phyloP scores from a whole-genome alignment of 2,888 invertebrate genomes.

The Eilema depressum region DNA sequence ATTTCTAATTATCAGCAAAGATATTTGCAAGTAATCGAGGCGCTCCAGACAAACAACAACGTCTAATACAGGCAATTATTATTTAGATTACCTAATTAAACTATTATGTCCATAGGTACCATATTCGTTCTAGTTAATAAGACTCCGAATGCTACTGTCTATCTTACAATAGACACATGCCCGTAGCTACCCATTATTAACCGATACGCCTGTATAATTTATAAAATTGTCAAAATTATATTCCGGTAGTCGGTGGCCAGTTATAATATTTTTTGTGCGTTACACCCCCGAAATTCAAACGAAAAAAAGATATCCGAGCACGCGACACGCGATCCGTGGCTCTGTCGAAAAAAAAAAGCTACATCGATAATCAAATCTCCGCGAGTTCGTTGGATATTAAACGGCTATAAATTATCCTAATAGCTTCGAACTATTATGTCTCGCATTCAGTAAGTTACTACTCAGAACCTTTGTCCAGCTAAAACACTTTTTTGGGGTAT shows the following conservation, averaged over 20 bases:
- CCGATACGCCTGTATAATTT: slow-evolving; percentile 81
- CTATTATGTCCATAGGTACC: slow-evolving; percentile 8
- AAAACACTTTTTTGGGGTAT: slow-evolving; percentile 29
- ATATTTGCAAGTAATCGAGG: background rate
- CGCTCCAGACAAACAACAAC: background rate
- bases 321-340: slow-evolving; percentile 84
- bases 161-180: slow-evolving; percentile 52
- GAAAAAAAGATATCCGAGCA: slow-evolving; percentile 76
- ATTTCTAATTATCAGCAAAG: background rate
- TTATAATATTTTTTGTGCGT: slow-evolving; percentile 80
- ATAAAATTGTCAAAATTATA: slow-evolving; percentile 86
- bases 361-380: slow-evolving; percentile 83
- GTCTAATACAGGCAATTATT: background rate
- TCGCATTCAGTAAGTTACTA: slow-evolving; percentile 56
- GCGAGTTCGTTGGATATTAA: slow-evolving; percentile 79
- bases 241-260: slow-evolving; percentile 85
- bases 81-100: slow-evolving; percentile 5
- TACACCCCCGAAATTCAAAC: slow-evolving; percentile 72
- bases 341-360: slow-evolving; percentile 67
- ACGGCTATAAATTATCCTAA: slow-evolving; percentile 86
- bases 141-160: slow-evolving; percentile 41
- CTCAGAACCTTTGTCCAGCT: slow-evolving; percentile 59
- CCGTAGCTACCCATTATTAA: slow-evolving; percentile 77
- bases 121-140: slow-evolving; percentile 37
- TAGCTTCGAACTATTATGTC: slow-evolving; percentile 78